Conservation (phyloP, 2,113 vertebrate species). For the Anolis sagrei region DNA sequence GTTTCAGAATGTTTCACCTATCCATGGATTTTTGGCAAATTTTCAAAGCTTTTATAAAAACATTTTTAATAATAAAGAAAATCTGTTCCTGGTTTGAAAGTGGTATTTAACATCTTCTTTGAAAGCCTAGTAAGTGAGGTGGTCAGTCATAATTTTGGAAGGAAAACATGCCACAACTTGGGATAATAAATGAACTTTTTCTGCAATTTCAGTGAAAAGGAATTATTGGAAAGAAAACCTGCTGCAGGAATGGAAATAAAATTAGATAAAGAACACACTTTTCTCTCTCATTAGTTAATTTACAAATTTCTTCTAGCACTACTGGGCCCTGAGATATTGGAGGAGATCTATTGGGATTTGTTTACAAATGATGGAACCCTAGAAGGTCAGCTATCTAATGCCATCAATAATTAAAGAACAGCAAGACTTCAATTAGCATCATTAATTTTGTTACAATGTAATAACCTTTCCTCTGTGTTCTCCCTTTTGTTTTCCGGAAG, state of each 20-base stretch:
- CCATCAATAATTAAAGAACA: constrained; percentile 57
- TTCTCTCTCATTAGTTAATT: constrained; percentile 37
- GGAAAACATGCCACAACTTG: neutral
- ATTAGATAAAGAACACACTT: constrained; percentile 4
- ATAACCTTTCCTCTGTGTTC: constrained; percentile 52
- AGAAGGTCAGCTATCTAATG: constrained; percentile 1
- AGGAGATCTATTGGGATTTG: constrained; percentile 24
- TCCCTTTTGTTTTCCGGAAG: constrained; percentile 46
- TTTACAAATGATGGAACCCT: constrained; percentile 51
- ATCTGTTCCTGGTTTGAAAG: too few relatives aligned
- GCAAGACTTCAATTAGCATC: constrained; percentile 46
- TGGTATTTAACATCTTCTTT: too few relatives aligned
- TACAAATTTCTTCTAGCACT: constrained; percentile 53
- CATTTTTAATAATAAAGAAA: too few relatives aligned
- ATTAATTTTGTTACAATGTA: constrained; percentile 59
- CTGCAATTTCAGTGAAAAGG: neutral
- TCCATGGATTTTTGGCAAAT: too few relatives aligned
- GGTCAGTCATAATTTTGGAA: neutral
- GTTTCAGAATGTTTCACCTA: too few relatives aligned
- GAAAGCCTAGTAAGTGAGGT: too few relatives aligned
- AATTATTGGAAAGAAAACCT: constrained; percentile 25
- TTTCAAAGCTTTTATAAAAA: too few relatives aligned
- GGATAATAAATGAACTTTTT: neutral
- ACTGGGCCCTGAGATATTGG: constrained; percentile 14
- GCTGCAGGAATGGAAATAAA: neutral